Evolutionary conservation across 2,797 vertebrate genomes (phyloP).

Genomic region (Crocodylus rhombifer): DNA sequence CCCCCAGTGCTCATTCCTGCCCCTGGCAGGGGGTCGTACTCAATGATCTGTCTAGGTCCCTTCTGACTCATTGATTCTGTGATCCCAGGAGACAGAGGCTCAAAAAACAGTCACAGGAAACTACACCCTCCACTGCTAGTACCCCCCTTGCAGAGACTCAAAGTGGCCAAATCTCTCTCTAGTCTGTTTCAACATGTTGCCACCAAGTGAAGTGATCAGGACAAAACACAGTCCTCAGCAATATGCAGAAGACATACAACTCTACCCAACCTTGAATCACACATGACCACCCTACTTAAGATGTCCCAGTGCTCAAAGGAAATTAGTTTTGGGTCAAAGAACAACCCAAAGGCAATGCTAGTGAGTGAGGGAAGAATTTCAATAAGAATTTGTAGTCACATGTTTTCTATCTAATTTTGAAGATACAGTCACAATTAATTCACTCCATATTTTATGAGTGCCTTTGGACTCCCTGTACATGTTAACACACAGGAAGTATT

Average conservation of each 20-base stretch:
- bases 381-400: background rate
- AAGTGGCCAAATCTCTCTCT: background rate
- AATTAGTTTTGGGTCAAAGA: slow-evolving; percentile 5
- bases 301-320: background rate
- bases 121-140: too few relatives aligned
- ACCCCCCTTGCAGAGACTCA: background rate
- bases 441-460: background rate
- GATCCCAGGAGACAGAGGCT: too few relatives aligned
- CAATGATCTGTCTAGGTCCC: too few relatives aligned
- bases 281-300: background rate
- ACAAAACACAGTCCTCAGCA: background rate
- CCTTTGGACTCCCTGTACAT: background rate
- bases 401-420: background rate
- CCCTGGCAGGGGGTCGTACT: too few relatives aligned
- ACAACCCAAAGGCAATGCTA: background rate
- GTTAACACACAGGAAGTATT: too few relatives aligned
- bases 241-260: background rate
- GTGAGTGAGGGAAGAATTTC: background rate
- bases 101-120: too few relatives aligned
- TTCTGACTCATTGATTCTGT: too few relatives aligned
- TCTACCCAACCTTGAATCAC: background rate
- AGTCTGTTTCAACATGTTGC: background rate
- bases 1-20: too few relatives aligned
- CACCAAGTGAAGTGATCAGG: background rate
- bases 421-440: background rate